These are phyloP conservation scores for Palythoa caribaeorum DNA, from an alignment of 92 coral and sea anemone genomes.

Conservation along the genomic window DNA sequence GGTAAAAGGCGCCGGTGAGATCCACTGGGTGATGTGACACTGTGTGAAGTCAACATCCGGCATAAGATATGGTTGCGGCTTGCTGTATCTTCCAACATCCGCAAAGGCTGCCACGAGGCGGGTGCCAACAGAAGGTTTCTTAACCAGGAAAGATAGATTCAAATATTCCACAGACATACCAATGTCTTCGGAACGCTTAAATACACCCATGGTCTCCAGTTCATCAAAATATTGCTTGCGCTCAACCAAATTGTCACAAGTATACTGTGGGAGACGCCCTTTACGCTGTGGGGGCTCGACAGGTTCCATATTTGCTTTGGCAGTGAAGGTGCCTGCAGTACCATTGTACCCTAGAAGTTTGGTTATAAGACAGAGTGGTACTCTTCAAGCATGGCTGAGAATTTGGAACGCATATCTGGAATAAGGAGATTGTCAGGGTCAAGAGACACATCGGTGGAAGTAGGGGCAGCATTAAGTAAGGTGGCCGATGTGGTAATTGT, in stretches of 20 bases:
- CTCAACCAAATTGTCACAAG: conserved; percentile 53
- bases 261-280: conserved; percentile 61
- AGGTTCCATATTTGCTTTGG: conserved; percentile 63
- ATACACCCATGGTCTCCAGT: conserved; percentile 45
- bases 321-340: conserved; percentile 22
- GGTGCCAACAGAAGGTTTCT: too few species aligned
- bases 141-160: conserved; percentile 48
- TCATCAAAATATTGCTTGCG: conserved; percentile 59
- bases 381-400: background rate
- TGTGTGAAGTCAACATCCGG: conserved; percentile 24
- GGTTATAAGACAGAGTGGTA: conserved; percentile 35
- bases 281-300: conserved; percentile 65
- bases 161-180: conserved; percentile 49
- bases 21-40: too few species aligned
- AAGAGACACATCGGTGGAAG: too few species aligned
- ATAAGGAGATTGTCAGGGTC: too few species aligned
- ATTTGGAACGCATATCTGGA: too few species aligned
- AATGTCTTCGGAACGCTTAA: conserved; percentile 50
- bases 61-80: conserved; percentile 66
- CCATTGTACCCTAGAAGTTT: conserved; percentile 35
- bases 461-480: too few species aligned
- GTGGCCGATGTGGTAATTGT: too few species aligned
- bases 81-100: conserved; percentile 63
- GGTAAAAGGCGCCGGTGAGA: too few species aligned
- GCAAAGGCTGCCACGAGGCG: background rate